Evolutionary conservation across 2,113 vertebrate species (phyloP).

Genomic region (Ammodytes marinus): DNA sequence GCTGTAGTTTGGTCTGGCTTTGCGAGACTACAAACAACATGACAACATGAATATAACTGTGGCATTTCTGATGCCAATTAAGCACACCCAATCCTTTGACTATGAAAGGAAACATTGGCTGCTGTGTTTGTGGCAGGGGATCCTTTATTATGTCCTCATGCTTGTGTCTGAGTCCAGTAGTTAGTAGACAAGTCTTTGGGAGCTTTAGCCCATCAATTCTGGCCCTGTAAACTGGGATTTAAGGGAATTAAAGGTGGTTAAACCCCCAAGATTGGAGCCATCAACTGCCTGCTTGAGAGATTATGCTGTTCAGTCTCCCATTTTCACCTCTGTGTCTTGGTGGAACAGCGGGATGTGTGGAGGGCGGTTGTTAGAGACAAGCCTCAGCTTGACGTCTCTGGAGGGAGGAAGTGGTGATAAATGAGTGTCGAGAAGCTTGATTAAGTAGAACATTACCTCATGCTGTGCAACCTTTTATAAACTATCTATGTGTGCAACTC

Average conservation of each 20-base stretch:
- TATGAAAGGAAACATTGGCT: neutral
- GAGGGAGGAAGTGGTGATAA: constrained; percentile 62
- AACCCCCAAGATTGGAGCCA: constrained; percentile 65
- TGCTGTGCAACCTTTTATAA: constrained; percentile 19
- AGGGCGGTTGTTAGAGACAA: constrained; percentile 56
- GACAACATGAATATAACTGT: neutral
- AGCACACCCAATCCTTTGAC: neutral
- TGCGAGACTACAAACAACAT: too few species aligned
- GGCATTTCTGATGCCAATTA: constrained; percentile 3
- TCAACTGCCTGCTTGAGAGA: constrained; percentile 66
- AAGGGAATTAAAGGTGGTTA: constrained; percentile 69
- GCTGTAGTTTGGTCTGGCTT: too few species aligned
- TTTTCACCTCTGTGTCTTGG: constrained; percentile 77
- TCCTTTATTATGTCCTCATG: constrained; percentile 19
- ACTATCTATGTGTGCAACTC: too few species aligned
- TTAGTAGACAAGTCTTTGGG: constrained; percentile 37
- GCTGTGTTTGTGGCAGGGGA: neutral
- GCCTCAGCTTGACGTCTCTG: constrained; percentile 71
- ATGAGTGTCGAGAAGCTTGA: constrained; percentile 59
- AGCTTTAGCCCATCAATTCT: constrained; percentile 70
- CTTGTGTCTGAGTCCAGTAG: constrained; percentile 35
- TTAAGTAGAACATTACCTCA: constrained; percentile 51
- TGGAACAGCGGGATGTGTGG: constrained; percentile 45
- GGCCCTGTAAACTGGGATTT: constrained; percentile 75
- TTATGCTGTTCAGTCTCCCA: constrained; percentile 66